phyloP scores from a whole-genome alignment of 2,888 invertebrate genomes.

The Bellardia pandia region DNA sequence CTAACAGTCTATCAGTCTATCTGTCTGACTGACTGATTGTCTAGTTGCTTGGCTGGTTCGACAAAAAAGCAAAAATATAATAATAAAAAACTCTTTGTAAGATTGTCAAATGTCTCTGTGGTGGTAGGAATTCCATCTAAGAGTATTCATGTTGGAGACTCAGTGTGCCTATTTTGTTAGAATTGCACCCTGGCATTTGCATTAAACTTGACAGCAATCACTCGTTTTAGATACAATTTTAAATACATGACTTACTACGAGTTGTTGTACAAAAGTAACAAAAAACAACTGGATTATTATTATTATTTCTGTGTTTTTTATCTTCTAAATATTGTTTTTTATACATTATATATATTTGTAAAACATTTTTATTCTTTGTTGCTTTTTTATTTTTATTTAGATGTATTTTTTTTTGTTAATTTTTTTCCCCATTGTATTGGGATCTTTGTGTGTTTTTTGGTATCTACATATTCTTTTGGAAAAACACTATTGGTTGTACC shows the following conservation, averaged over 20 bases:
- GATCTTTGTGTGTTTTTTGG: background rate
- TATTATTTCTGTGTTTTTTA: background rate
- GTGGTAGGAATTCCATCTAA: conserved; percentile 10
- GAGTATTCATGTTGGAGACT: conserved; percentile 23
- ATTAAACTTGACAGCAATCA: conserved; percentile 74
- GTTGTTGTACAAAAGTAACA: background rate
- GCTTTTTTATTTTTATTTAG: background rate
- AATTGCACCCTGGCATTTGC: conserved; percentile 73
- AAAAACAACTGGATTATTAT: background rate
- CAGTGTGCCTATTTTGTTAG: conserved; percentile 50
- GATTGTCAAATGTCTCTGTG: conserved; percentile 17
- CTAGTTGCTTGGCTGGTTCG: background rate
- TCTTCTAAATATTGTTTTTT: background rate
- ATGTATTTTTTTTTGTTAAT: background rate
- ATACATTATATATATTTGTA: background rate
- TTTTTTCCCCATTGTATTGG: conserved; percentile 14
- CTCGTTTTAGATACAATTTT: conserved; percentile 63
- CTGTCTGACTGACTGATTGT: conserved; percentile 13
- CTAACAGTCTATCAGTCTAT: conserved; percentile 4
- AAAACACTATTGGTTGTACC: background rate
- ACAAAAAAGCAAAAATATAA: background rate
- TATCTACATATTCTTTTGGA: background rate
- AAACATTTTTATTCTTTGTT: conserved; percentile 31
- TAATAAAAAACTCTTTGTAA: conserved; percentile 4
- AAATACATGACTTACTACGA: conserved; percentile 51